These are phyloP conservation scores for Eidolon dupreanum DNA, from an alignment of 2,797 vertebrate species.

Conservation along the genomic window DNA sequence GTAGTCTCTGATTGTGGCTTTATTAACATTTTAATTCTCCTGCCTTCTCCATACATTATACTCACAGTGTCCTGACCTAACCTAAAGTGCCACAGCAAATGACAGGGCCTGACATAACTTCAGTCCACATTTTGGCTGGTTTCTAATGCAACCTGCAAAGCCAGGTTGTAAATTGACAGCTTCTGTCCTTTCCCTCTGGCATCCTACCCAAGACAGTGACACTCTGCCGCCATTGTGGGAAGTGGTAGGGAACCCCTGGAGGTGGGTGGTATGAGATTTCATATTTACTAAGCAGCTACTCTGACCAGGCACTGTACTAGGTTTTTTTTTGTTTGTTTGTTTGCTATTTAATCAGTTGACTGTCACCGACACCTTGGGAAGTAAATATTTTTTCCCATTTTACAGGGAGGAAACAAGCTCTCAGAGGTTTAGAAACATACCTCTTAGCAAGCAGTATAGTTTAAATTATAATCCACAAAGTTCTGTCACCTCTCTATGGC, in stretches of 20 bases:
- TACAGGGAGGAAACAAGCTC: neutral
- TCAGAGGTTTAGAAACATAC: neutral
- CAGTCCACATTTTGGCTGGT: conserved; percentile 21
- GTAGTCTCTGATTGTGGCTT: too few relatives aligned
- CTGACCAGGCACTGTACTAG: neutral
- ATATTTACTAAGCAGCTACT: neutral
- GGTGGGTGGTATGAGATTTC: neutral
- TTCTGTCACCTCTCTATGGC: neutral
- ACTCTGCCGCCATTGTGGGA: neutral
- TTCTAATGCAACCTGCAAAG: neutral
- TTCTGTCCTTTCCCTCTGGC: neutral
- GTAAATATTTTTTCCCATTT: neutral
- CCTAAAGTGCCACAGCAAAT: neutral
- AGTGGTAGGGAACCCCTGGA: neutral
- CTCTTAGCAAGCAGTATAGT: neutral
- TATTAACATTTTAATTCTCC: too few relatives aligned
- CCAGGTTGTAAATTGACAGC: neutral
- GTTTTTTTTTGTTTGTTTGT: too few relatives aligned
- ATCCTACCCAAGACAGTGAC: neutral
- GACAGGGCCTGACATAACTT: conserved; percentile 3
- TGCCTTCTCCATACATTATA: too few relatives aligned
- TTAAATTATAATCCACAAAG: fast-evolving
- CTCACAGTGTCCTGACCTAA: conserved; percentile 47
- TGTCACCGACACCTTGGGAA: neutral
- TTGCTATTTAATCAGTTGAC: too few relatives aligned